Percentiles rank a stretch among this genome's conserved stretches.
phyloP scores from a whole-genome alignment of 2,797 vertebrate genomes.

The Xenentodon cancila region DNA sequence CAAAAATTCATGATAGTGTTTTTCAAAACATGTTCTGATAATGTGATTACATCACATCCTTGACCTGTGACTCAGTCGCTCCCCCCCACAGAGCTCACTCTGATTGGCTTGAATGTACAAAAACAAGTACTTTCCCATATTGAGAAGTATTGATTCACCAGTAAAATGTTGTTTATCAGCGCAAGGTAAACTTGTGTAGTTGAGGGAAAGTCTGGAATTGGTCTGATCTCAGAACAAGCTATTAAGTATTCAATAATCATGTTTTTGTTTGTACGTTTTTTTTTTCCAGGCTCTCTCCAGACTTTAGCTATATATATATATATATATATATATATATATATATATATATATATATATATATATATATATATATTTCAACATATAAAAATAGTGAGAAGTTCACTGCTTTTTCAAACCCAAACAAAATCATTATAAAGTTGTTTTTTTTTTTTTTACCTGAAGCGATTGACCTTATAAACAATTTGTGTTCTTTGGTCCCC shows the following conservation, averaged over 20 bases:
- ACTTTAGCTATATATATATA: no score
- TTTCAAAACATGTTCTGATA: no score
- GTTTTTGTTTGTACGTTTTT: neutral
- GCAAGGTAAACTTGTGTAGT: neutral
- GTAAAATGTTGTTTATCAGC: neutral
- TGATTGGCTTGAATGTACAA: conserved; percentile 23
- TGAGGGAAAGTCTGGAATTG: conserved; percentile 3
- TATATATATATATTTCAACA: no score
- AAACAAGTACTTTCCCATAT: conserved; percentile 13
- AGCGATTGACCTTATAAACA: neutral
- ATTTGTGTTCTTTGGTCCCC: neutral
- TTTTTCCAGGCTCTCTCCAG: neutral
- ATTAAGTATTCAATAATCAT: neutral
- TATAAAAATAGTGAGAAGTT: no score
- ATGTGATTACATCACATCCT: no score
- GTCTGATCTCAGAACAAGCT: neutral
- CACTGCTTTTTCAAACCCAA: no score
- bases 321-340: no score
- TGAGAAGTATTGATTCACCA: conserved; percentile 5
- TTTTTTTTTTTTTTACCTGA: neutral
- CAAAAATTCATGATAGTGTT: no score
- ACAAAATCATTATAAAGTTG: no score
- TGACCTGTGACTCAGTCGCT: no score
- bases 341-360: no score
- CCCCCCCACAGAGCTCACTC: neutral